phyloP scores from a whole-genome alignment of 2,797 vertebrate species.

The Phyllotis vaccarum region DNA sequence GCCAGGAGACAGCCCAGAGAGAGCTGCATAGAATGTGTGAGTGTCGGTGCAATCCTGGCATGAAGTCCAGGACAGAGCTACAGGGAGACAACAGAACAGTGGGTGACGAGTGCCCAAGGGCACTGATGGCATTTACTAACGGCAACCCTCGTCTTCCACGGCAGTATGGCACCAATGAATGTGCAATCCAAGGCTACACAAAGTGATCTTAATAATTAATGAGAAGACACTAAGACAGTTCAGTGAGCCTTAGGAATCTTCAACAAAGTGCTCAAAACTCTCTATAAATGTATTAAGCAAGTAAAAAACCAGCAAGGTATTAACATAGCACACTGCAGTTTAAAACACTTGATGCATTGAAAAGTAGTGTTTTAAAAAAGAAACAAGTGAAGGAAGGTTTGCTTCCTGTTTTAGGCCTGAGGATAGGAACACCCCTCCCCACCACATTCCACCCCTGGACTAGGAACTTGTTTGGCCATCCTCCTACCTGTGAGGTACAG shows the following conservation, averaged over 20 bases:
- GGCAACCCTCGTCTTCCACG: background rate
- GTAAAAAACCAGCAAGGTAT: background rate
- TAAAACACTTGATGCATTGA: conserved; percentile 10
- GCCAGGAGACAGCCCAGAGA: background rate
- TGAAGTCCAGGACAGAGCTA: background rate
- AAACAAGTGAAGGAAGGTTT: background rate
- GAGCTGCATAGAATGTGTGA: background rate
- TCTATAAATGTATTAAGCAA: background rate
- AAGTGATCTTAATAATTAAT: background rate
- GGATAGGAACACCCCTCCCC: background rate
- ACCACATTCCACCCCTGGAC: background rate
- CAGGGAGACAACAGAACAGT: background rate
- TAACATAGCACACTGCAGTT: background rate
- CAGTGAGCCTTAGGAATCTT: background rate
- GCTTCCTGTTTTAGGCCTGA: background rate
- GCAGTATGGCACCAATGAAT: background rate
- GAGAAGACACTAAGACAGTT: background rate
- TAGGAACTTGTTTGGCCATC: background rate
- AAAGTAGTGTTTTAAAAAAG: background rate
- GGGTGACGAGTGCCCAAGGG: background rate
- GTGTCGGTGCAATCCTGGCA: background rate
- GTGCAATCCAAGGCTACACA: background rate
- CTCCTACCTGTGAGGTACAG: background rate
- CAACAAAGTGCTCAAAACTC: conserved; percentile 22
- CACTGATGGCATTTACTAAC: background rate